phyloP scores from a whole-genome alignment of 2,797 vertebrate species.

The Hipposideros larvatus region DNA sequence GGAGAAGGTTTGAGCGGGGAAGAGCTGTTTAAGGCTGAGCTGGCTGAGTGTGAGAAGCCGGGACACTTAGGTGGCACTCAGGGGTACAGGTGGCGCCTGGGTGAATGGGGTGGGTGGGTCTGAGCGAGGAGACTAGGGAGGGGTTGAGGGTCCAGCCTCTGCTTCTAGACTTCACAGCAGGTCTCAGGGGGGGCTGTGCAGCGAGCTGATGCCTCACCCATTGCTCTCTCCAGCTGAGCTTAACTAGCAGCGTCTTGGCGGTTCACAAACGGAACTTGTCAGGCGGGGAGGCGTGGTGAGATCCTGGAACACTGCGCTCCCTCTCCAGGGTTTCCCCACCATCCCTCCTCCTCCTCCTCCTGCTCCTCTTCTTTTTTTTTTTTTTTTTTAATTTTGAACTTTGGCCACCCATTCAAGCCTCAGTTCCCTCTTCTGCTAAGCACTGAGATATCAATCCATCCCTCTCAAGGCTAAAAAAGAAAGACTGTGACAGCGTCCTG shows the following conservation, averaged over 20 bases:
- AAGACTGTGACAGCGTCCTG: neutral
- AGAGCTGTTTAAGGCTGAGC: neutral
- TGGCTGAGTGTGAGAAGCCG: neutral
- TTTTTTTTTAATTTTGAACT: neutral
- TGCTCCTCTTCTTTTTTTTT: neutral
- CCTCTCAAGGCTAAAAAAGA: neutral
- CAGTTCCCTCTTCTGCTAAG: neutral
- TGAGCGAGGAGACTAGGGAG: neutral
- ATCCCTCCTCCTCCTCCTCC: neutral
- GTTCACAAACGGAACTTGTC: neutral
- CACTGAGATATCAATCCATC: neutral
- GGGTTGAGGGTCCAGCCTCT: neutral
- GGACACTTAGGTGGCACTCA: neutral
- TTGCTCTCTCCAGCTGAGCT: neutral
- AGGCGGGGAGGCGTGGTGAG: neutral
- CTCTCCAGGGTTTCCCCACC: neutral
- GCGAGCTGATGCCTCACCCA: accelerated
- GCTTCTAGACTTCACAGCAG: neutral
- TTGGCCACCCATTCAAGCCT: neutral
- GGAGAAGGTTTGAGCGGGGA: too few species aligned
- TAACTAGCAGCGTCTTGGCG: accelerated
- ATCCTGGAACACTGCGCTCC: neutral
- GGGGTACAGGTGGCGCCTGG: neutral
- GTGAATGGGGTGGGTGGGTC: neutral
- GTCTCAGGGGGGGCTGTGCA: accelerated